Evolutionary conservation across 2,113 vertebrate species (phyloP).

Genomic region (Bungarus multicinctus): DNA sequence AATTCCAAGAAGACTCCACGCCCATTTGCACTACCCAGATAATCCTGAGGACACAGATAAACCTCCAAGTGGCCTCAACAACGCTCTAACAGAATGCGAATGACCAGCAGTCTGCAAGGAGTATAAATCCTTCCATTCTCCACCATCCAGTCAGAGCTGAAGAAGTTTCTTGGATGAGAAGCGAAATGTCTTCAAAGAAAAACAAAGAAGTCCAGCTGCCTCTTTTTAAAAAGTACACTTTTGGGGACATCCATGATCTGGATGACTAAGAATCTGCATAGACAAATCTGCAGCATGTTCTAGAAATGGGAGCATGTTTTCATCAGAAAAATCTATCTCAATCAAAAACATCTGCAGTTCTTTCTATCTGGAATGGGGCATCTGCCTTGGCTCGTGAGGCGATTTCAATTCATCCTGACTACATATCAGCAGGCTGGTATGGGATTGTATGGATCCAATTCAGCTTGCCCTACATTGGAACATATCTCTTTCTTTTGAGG

Average conservation of each 20-base stretch:
- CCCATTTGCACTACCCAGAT: background rate
- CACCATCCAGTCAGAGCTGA: no score
- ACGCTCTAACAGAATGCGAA: no score
- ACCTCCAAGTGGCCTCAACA: background rate
- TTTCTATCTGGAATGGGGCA: background rate
- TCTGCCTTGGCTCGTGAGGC: background rate
- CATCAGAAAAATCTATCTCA: background rate
- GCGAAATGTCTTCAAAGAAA: background rate
- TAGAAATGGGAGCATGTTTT: background rate
- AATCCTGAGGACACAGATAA: no score
- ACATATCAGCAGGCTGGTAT: background rate
- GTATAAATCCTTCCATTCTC: no score
- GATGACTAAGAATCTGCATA: background rate
- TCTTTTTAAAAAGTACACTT: background rate
- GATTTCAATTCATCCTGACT: background rate
- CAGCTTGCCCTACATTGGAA: background rate
- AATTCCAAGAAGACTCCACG: background rate
- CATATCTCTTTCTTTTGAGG: background rate
- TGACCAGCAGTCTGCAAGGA: no score
- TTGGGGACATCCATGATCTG: background rate
- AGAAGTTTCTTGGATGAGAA: background rate
- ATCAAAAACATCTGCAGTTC: background rate
- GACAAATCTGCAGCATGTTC: background rate
- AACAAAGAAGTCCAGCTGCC: background rate
- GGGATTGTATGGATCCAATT: background rate